These are phyloP conservation scores for Drosophila bipectinata DNA, from an alignment of 1,140 invertebrate species.

Conservation along the genomic window DNA sequence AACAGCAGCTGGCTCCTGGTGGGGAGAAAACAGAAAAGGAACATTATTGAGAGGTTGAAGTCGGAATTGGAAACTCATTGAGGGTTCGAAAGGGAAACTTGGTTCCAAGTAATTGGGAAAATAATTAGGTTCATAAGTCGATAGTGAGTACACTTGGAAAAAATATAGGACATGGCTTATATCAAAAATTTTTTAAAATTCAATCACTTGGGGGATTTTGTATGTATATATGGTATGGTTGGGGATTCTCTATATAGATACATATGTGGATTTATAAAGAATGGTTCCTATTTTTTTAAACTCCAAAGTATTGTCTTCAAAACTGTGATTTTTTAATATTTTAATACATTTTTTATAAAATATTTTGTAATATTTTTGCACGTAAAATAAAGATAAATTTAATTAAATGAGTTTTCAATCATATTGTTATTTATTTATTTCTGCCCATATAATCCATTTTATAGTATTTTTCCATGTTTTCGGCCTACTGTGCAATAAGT, in stretches of 20 bases:
- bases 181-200: not conserved
- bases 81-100: not conserved
- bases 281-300: no score
- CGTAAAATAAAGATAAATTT: no score
- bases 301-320: no score
- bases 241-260: no score
- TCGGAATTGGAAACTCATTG: conserved; percentile 20
- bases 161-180: not conserved
- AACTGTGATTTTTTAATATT: no score
- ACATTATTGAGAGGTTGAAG: conserved; percentile 37
- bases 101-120: not conserved
- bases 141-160: not conserved
- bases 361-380: no score
- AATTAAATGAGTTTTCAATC: no score
- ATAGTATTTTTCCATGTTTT: not conserved
- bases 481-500: conserved; percentile 42
- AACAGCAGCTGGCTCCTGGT: conserved; percentile 56
- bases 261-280: no score
- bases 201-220: no score
- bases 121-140: not conserved
- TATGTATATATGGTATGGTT: no score
- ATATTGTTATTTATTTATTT: not conserved
- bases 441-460: not conserved
- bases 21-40: conserved; percentile 8
- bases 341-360: no score